Conservation (phyloP, 2,113 vertebrate genomes). For the Osmerus mordax region DNA sequence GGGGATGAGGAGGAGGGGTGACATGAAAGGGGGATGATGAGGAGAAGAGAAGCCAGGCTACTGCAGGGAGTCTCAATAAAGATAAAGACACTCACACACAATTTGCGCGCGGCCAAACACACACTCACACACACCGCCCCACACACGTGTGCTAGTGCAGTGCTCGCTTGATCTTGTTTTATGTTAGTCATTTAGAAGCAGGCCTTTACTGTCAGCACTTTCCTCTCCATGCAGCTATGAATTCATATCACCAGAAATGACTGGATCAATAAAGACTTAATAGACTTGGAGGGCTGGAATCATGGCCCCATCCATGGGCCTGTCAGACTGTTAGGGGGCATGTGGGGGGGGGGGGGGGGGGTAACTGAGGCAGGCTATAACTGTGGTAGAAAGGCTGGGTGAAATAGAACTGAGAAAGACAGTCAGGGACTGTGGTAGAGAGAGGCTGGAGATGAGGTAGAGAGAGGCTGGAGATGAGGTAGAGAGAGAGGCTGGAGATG, state of each 20-base stretch:
- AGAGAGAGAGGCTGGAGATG: slow-evolving; percentile 25
- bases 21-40: slow-evolving; percentile 29
- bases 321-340: slow-evolving; percentile 20
- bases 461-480: too few species aligned
- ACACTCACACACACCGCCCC: slow-evolving; percentile 12
- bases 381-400: too few species aligned
- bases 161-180: slow-evolving; percentile 46
- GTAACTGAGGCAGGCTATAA: slow-evolving; percentile 41
- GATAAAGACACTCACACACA: slow-evolving; percentile 33
- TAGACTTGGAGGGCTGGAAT: slow-evolving; percentile 54
- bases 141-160: too few species aligned
- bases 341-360: slow-evolving; percentile 49
- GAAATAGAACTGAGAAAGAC: too few species aligned
- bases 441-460: too few species aligned
- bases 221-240: slow-evolving; percentile 60
- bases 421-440: too few species aligned
- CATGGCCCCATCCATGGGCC: slow-evolving; percentile 30
- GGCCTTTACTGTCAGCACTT: slow-evolving; percentile 75
- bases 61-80: slow-evolving; percentile 43
- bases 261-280: slow-evolving; percentile 78
- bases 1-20: slow-evolving; percentile 11
- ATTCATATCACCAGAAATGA: slow-evolving; percentile 78
- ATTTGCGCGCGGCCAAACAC: neutral
- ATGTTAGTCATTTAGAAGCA: slow-evolving; percentile 70
- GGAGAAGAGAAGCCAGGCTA: slow-evolving; percentile 39